Conservation (phyloP, 1,140 invertebrate species). For the Lepidurus packardi region DNA sequence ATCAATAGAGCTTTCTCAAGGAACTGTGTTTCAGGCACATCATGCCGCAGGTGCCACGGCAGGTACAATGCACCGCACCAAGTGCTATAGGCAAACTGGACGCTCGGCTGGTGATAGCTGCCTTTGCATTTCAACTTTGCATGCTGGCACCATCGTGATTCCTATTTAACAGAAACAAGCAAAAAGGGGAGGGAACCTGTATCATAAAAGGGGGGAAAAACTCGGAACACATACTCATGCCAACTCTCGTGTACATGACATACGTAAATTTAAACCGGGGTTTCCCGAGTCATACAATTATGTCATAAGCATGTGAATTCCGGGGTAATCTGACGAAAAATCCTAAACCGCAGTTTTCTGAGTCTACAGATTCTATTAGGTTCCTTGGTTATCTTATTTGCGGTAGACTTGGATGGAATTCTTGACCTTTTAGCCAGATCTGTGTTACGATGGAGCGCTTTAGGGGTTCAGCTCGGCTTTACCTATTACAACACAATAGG, state of each 20-base stretch:
- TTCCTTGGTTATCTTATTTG: neutral
- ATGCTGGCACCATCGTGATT: slow-evolving; percentile 16
- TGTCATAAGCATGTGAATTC: too few relatives aligned
- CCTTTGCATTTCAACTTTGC: neutral
- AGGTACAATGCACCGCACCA: slow-evolving; percentile 18
- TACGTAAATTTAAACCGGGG: too few relatives aligned
- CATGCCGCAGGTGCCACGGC: neutral
- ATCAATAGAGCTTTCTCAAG: slow-evolving; percentile 18
- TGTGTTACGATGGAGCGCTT: neutral
- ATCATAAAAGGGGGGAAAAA: neutral
- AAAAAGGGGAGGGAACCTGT: neutral
- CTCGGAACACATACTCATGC: too few relatives aligned
- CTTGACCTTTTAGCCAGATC: neutral
- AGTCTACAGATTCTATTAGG: neutral
- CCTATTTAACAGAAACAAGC: neutral
- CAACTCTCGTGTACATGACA: too few relatives aligned
- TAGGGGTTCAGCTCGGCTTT: neutral
- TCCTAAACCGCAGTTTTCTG: neutral
- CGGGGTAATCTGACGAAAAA: neutral
- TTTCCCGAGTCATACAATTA: too few relatives aligned
- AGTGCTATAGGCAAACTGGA: slow-evolving; percentile 13
- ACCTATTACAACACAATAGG: neutral
- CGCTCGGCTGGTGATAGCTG: slow-evolving; percentile 1
- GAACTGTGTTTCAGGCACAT: slow-evolving; percentile 21
- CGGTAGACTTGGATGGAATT: neutral